Conservation (phyloP, 1,140 invertebrate species). For the Globodera rostochiensis region DNA sequence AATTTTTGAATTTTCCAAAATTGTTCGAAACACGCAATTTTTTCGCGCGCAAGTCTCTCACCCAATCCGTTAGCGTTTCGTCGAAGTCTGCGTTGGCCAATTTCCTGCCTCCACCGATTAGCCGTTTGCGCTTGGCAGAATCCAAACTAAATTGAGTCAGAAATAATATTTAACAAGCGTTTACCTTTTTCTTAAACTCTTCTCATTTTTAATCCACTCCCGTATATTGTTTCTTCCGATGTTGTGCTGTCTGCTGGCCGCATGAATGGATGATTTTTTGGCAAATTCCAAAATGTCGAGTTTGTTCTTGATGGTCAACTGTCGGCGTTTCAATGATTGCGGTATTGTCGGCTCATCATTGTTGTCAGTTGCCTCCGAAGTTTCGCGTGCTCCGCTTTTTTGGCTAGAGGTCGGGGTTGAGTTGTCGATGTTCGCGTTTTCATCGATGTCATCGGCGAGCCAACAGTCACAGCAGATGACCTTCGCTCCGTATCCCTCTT, state of each 20-base stretch:
- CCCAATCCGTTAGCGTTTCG: not conserved
- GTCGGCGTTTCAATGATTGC: not conserved
- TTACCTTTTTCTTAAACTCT: not conserved
- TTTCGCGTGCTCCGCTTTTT: too few relatives aligned
- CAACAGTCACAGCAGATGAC: too few relatives aligned
- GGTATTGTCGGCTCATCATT: too few relatives aligned
- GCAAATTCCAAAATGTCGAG: constrained; percentile 18
- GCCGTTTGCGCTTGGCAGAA: not conserved
- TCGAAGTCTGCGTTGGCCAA: constrained; percentile 3
- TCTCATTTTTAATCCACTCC: constrained; percentile 1
- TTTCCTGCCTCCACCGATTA: constrained; percentile 17
- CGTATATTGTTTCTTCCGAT: not conserved
- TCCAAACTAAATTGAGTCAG: not conserved
- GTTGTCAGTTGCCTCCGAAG: too few relatives aligned
- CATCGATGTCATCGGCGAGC: too few relatives aligned
- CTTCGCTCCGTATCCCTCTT: too few relatives aligned
- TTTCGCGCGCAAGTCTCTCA: constrained; percentile 5
- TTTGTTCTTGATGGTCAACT: constrained; percentile 9
- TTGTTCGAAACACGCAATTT: constrained; percentile 23
- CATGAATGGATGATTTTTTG: not conserved
- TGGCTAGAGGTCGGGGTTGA: too few relatives aligned
- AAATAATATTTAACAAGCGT: not conserved
- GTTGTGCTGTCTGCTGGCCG: not conserved
- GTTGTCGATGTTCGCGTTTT: too few relatives aligned
- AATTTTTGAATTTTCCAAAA: too few relatives aligned